A percentile compares a stretch with the other conserved stretches of the same genome.
These are phyloP conservation scores for Colletes latitarsis DNA, from an alignment of 1,140 invertebrate genomes.

Conservation along the genomic window DNA sequence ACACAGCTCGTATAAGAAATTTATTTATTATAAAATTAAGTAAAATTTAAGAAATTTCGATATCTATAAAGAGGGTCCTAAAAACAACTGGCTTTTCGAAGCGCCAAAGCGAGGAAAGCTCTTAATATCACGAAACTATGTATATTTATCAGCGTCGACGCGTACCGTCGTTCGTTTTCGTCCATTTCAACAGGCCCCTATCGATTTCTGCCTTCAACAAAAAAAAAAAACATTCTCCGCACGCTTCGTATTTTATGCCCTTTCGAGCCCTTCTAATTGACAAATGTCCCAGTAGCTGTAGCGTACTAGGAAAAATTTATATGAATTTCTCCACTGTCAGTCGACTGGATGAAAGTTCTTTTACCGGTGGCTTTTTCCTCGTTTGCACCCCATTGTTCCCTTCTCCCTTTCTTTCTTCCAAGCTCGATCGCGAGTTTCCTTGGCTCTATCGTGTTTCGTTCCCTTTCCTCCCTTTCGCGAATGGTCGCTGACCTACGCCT, in stretches of 20 bases:
- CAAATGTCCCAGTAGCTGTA: constrained; percentile 15
- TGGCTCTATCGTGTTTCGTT: neutral
- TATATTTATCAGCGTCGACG: constrained; percentile 19
- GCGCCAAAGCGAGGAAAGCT: no score
- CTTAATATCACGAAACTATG: neutral
- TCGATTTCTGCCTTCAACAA: neutral
- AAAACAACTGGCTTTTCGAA: no score
- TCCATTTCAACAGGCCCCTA: constrained; percentile 1
- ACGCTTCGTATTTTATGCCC: constrained; percentile 18
- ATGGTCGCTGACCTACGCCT: no score
- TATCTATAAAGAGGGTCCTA: no score
- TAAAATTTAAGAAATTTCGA: no score
- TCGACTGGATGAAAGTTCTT: constrained; percentile 6
- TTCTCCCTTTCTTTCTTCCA: neutral
- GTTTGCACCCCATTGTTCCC: no score
- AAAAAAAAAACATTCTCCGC: neutral
- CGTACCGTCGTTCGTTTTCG: neutral
- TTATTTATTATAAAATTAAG: no score
- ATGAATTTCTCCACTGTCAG: constrained; percentile 45
- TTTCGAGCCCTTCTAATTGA: constrained; percentile 41
- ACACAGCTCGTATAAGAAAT: no score
- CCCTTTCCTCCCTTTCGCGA: neutral
- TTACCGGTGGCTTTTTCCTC: neutral
- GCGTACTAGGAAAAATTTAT: constrained; percentile 29
- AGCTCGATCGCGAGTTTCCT: neutral